phyloP scores from a whole-genome alignment of 2,113 vertebrate genomes.

The Cromileptes altivelis region DNA sequence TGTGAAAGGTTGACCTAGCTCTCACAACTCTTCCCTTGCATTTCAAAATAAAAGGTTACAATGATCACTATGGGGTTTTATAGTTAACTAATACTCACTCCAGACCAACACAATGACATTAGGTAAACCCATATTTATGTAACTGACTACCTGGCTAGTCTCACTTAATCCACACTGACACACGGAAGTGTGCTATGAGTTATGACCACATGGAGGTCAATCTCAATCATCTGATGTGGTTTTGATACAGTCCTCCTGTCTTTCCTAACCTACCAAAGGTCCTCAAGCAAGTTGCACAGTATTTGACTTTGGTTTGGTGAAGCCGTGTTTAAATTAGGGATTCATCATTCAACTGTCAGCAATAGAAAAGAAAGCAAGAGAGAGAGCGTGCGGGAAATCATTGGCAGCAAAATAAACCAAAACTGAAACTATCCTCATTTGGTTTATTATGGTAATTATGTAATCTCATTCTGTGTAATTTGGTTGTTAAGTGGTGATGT shows the following conservation, averaged over 20 bases:
- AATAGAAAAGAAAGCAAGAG: neutral
- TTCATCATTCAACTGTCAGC: neutral
- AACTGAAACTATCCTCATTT: conserved; percentile 4
- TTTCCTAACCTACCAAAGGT: too few species aligned
- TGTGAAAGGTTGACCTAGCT: too few species aligned
- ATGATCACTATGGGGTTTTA: too few species aligned
- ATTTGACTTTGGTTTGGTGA: too few species aligned
- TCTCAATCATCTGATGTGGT: neutral
- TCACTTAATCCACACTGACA: neutral
- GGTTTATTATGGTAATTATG: conserved; percentile 12
- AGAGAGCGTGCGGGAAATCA: neutral
- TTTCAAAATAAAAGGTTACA: too few species aligned
- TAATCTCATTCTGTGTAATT: conserved; percentile 13
- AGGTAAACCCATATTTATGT: neutral
- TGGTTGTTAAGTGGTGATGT: neutral
- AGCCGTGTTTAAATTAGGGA: too few species aligned
- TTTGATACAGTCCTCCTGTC: neutral
- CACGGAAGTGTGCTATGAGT: neutral
- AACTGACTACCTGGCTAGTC: neutral
- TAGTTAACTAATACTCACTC: too few species aligned
- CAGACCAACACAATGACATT: neutral
- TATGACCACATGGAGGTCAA: neutral
- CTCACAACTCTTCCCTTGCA: too few species aligned
- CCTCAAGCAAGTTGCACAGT: too few species aligned
- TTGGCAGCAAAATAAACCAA: conserved; percentile 1